Conservation (phyloP, 2,113 vertebrate genomes). For the Syrrhaptes paradoxus region DNA sequence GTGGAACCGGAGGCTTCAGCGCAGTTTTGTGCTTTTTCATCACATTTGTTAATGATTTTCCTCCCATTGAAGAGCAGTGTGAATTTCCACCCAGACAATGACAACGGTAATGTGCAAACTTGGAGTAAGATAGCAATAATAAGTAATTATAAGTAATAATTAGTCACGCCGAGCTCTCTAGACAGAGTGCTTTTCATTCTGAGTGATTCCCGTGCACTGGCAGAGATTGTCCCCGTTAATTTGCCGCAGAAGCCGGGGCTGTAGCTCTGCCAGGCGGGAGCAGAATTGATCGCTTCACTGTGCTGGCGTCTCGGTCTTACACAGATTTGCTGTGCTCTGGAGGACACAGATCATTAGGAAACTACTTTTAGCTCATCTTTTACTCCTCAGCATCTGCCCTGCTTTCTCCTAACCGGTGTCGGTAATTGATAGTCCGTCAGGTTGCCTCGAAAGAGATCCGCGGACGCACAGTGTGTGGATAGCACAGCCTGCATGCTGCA, state of each 20-base stretch:
- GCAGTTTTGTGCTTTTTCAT: background rate
- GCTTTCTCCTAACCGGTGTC: background rate
- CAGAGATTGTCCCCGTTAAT: background rate
- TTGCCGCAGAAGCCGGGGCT: background rate
- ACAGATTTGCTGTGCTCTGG: background rate
- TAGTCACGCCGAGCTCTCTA: background rate
- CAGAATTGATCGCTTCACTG: background rate
- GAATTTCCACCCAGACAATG: background rate
- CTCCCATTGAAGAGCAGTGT: background rate
- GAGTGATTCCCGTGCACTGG: background rate
- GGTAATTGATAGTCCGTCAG: accelerated
- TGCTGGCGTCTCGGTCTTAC: background rate
- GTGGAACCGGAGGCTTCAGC: background rate
- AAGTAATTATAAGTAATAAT: background rate
- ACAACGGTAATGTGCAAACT: background rate
- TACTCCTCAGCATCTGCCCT: background rate
- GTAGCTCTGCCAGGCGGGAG: background rate
- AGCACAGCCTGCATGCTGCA: background rate
- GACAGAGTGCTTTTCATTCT: background rate
- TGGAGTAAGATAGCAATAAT: background rate
- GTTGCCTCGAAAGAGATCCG: background rate
- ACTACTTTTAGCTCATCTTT: background rate
- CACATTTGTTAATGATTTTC: background rate
- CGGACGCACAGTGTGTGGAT: accelerated
- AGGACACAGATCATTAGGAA: background rate